Conservation (phyloP, 2,113 vertebrate genomes). For the Loxodonta africana region DNA sequence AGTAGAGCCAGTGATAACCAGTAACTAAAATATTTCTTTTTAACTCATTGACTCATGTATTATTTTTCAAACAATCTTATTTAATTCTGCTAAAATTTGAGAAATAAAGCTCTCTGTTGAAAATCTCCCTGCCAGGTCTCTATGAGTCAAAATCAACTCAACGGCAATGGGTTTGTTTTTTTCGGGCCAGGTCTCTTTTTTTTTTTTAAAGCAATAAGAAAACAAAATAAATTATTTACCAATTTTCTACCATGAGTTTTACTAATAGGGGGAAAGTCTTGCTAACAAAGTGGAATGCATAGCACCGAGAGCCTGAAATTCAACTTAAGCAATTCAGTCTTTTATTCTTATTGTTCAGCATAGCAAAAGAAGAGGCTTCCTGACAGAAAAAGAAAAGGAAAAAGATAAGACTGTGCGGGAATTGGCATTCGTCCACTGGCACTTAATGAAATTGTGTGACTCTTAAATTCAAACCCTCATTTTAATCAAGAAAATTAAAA, state of each 20-base stretch:
- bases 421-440: neutral
- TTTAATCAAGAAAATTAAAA: neutral
- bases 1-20: conserved; percentile 58
- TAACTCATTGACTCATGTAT: conserved; percentile 76
- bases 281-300: conserved; percentile 39
- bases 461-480: neutral
- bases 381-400: neutral
- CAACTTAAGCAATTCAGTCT: neutral
- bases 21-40: conserved; percentile 81
- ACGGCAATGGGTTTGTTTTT: too few relatives aligned
- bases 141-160: too few relatives aligned
- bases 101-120: conserved; percentile 58
- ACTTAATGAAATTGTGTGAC: neutral
- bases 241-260: conserved; percentile 26
- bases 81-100: conserved; percentile 72
- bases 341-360: neutral
- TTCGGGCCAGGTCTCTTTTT: neutral
- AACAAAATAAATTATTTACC: conserved; percentile 15
- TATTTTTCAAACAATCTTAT: conserved; percentile 78
- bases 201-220: neutral
- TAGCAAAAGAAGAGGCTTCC: neutral
- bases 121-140: neutral
- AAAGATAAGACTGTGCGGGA: neutral
- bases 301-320: neutral
- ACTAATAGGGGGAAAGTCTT: neutral